Evolutionary conservation across 2,888 invertebrate genomes (phyloP).

Genomic region (Hedya salicella): DNA sequence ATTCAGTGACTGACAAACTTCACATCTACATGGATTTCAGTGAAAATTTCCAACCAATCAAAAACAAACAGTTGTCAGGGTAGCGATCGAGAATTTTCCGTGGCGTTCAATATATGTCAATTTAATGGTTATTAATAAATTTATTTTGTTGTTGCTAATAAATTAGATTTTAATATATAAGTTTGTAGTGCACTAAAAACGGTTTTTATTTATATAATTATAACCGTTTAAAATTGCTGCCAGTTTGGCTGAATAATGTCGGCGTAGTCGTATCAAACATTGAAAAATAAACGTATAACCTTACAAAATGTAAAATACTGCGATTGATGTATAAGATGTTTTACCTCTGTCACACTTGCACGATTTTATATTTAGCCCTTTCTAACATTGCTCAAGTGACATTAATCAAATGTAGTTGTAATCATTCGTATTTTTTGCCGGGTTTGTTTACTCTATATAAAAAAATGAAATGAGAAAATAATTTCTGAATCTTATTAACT

Average conservation of each 20-base stretch:
- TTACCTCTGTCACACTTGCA: constrained; percentile 1
- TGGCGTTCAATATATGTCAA: constrained; percentile 56
- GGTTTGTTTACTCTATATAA: constrained; percentile 34
- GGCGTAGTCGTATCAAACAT: not conserved
- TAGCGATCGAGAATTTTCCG: constrained; percentile 55
- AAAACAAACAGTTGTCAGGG: constrained; percentile 80
- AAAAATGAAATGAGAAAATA: constrained; percentile 20
- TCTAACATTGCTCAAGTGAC: constrained; percentile 6
- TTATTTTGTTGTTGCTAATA: not conserved
- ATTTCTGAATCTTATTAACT: not conserved
- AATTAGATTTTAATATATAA: not conserved
- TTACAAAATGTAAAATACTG: not conserved
- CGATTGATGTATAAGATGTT: not conserved
- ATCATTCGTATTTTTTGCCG: constrained; percentile 12
- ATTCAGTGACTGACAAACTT: constrained; percentile 41
- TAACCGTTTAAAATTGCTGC: no score
- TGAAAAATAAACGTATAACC: constrained; percentile 22
- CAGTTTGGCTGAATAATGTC: not conserved
- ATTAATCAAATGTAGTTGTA: not conserved
- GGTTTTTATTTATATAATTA: no score
- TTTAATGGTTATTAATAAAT: not conserved
- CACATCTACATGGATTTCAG: constrained; percentile 47
- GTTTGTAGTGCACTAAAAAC: no score
- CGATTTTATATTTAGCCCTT: not conserved
- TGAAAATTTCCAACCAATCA: constrained; percentile 71